Conservation (phyloP, 2,113 vertebrate genomes). For the Todiramphus saurophagus region DNA sequence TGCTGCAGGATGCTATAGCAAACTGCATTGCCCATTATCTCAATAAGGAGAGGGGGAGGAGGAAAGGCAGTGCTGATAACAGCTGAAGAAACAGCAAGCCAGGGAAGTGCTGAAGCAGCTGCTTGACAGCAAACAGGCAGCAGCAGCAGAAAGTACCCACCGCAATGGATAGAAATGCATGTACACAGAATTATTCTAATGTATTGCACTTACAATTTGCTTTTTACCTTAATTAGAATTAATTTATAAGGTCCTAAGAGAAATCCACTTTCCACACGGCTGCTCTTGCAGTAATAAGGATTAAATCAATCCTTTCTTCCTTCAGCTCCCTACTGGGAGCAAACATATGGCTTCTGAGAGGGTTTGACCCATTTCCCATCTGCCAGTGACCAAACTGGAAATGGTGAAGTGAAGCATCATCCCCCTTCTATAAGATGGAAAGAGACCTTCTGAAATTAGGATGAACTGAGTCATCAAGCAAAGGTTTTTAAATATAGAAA, state of each 20-base stretch:
- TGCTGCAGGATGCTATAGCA: neutral
- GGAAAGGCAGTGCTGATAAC: neutral
- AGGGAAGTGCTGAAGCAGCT: neutral
- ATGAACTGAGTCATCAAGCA: neutral
- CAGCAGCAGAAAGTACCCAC: neutral
- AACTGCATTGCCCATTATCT: neutral
- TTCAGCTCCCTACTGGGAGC: conserved; percentile 1
- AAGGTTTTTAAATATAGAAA: neutral
- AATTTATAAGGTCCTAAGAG: conserved; percentile 35
- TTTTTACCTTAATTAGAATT: conserved; percentile 28
- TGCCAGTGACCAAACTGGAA: conserved; percentile 15
- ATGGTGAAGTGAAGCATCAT: neutral
- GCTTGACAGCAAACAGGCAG: neutral
- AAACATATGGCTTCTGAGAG: conserved; percentile 49
- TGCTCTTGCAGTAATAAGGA: conserved; percentile 29
- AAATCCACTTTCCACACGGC: neutral
- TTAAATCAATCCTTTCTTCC: conserved; percentile 46
- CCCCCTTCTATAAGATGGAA: neutral
- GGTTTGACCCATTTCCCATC: conserved; percentile 46
- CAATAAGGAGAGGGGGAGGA: neutral
- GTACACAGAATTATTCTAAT: neutral
- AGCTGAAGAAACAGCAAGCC: neutral
- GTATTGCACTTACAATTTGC: neutral
- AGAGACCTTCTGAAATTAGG: neutral
- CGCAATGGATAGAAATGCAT: neutral